A percentile compares a stretch with the other conserved stretches of the same genome.
These are phyloP conservation scores for Chirona hameri DNA, from an alignment of 2,888 invertebrate genomes.

Conservation along the genomic window DNA sequence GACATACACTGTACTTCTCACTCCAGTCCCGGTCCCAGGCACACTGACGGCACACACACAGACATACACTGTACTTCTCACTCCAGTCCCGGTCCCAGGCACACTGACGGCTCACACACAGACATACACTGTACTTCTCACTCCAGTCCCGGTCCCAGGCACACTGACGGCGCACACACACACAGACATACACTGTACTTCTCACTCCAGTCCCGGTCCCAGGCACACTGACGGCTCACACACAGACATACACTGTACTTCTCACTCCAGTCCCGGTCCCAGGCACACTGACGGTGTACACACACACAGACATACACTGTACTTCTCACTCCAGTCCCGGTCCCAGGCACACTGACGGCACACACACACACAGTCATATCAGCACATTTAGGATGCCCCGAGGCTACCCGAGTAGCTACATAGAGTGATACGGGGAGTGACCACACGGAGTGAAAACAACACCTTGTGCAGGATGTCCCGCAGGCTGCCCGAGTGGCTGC, in stretches of 20 bases:
- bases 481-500: constrained; percentile 77
- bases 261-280: too few species aligned
- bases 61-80: constrained; percentile 61
- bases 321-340: constrained; percentile 73
- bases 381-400: too few species aligned
- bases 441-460: too few species aligned
- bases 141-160: constrained; percentile 76
- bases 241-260: constrained; percentile 81
- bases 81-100: constrained; percentile 76
- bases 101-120: constrained; percentile 53
- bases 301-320: too few species aligned
- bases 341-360: constrained; percentile 67
- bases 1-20: constrained; percentile 61
- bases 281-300: too few species aligned
- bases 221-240: constrained; percentile 65
- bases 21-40: constrained; percentile 76
- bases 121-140: constrained; percentile 61
- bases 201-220: constrained; percentile 72
- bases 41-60: constrained; percentile 53
- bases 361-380: constrained; percentile 75
- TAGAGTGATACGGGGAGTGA: too few species aligned
- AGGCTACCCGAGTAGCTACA: too few species aligned
- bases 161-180: constrained; percentile 54
- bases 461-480: constrained; percentile 88
- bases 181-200: constrained; percentile 59